Conservation (phyloP, 2,113 vertebrate species). For the Clarias batrachus region DNA sequence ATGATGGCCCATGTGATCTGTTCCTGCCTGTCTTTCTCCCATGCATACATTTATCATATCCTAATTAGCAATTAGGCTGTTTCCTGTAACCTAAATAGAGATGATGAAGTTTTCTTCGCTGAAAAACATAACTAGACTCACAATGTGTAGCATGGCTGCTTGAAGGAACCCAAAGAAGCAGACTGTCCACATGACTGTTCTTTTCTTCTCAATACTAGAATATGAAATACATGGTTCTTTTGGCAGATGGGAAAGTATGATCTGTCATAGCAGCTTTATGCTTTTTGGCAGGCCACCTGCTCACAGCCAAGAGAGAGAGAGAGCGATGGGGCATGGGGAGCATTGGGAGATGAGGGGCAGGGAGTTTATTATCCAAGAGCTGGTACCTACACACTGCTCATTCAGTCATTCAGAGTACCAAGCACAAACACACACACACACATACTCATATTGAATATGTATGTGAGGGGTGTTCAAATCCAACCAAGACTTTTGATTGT, state of each 20-base stretch:
- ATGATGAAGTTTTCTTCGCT: neutral
- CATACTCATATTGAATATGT: neutral
- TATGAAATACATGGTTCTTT: slow-evolving; percentile 8
- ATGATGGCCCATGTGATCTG: neutral
- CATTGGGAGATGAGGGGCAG: too few species aligned
- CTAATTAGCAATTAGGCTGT: slow-evolving; percentile 7
- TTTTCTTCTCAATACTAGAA: slow-evolving; percentile 3
- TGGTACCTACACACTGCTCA: slow-evolving; percentile 28
- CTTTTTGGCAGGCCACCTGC: slow-evolving; percentile 39
- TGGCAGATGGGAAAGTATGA: slow-evolving; percentile 19
- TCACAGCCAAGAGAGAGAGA: slow-evolving; percentile 1
- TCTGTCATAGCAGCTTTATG: slow-evolving; percentile 23
- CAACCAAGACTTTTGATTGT: too few species aligned
- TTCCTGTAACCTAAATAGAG: slow-evolving; percentile 3
- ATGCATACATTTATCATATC: neutral
- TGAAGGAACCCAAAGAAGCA: neutral
- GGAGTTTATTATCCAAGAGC: slow-evolving; percentile 9
- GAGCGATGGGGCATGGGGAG: neutral
- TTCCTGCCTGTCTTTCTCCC: neutral
- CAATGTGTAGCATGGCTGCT: neutral
- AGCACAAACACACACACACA: neutral
- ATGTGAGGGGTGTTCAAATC: too few species aligned
- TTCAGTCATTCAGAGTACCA: slow-evolving; percentile 15
- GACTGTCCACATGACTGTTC: slow-evolving; percentile 4
- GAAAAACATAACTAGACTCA: neutral